Base-by-base conservation (phyloP, 2,797 vertebrate species). In the Bryconaethiops microstoma region DNA sequence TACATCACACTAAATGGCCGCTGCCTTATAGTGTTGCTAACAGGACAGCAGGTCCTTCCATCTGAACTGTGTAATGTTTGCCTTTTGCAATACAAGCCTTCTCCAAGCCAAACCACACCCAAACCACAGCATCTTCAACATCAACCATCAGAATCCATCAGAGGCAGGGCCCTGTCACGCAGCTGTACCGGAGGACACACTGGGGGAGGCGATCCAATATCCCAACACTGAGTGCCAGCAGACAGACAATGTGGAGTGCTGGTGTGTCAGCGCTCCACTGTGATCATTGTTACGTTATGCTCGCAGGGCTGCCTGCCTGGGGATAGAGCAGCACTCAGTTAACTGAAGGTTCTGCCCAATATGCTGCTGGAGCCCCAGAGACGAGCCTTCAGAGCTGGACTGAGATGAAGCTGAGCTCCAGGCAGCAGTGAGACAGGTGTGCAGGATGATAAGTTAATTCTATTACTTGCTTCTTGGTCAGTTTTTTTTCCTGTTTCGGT, bases 371-470 rank as follows among this genome's bases (percentile, higher is more conserved):
- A 82, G 74, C 69, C 35, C 74, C 4, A 77, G 60, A 25, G 74
- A 79, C 42, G 45, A 21, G 5, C 62, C 62, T 25, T 74, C 42
- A 54, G 76, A 83, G 64, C 48, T 17, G 25, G 75, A 40, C 64
- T n/a, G 45, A n/a, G 42, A 79, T 71, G 64, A 69, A 42, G 74
- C 69, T 82, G 78, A 65, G 74, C 76, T 62, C 48, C 29, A 25
- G 77, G 72, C 25, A 25, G 73, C 62, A 42, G 64, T 73, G 75
- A 35, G 50, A 80, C 74, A 84, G 79, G 74, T 83, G 84, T 74
- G 76, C 62, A 69, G 76, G 77, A 76, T 82, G 83, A 86, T 82
- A 81, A 82, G 78, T 86, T 85, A 77, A 84, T 86, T 82, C 83
- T 52, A 82, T 85, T 78, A 84, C 79, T 75, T 7, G 78, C 12